These are phyloP conservation scores for Melanostigma gelatinosum DNA, from an alignment of 2,113 vertebrate genomes.

Conservation along the genomic window DNA sequence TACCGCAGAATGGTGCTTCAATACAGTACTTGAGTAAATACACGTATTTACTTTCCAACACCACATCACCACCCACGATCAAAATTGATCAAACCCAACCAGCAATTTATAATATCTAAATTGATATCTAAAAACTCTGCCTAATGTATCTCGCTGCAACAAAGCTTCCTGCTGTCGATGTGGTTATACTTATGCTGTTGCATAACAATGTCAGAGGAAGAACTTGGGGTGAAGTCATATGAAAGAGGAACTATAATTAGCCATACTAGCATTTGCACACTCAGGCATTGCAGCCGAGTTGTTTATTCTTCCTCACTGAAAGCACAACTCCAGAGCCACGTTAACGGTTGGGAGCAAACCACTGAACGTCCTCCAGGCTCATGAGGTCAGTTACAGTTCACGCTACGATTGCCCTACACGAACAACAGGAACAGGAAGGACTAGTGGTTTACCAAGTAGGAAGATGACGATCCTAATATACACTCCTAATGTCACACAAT, in stretches of 20 bases:
- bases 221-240: constrained; percentile 61
- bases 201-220: constrained; percentile 58
- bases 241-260: constrained; percentile 70
- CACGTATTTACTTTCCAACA: background rate
- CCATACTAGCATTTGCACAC: constrained; percentile 40
- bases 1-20: background rate
- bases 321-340: constrained; percentile 41
- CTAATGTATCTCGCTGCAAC: constrained; percentile 30
- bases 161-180: constrained; percentile 44
- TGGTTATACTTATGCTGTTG: constrained; percentile 49
- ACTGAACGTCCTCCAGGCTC: constrained; percentile 50
- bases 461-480: constrained; percentile 48
- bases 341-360: constrained; percentile 37
- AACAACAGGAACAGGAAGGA: constrained; percentile 63
- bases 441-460: constrained; percentile 42
- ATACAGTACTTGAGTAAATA: background rate
- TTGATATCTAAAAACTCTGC: constrained; percentile 9
- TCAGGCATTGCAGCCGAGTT: constrained; percentile 40
- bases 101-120: background rate
- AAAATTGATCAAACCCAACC: background rate
- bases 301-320: constrained; percentile 52
- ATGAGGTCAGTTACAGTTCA: constrained; percentile 71
- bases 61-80: background rate
- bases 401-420: constrained; percentile 11
- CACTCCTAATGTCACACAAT: constrained; percentile 33